Percentiles rank a stretch among this genome's conserved stretches.
These are phyloP conservation scores for Harpagifer antarcticus DNA, from an alignment of 2,797 vertebrate species.

Conservation along the genomic window DNA sequence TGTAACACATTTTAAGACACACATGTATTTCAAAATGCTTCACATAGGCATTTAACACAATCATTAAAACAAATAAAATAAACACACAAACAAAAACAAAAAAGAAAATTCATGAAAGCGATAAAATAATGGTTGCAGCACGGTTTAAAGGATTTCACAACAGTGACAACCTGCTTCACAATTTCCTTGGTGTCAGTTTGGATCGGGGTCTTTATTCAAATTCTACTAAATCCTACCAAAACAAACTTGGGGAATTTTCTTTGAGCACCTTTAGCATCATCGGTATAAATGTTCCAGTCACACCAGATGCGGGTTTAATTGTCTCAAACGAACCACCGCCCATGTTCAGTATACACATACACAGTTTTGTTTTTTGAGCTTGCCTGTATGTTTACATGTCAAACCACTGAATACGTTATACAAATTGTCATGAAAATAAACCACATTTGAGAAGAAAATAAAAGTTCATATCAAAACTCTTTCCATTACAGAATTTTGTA, in stretches of 20 bases:
- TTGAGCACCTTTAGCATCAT: slow-evolving; percentile 52
- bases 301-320: slow-evolving; percentile 52
- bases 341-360: slow-evolving; percentile 40
- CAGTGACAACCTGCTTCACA: slow-evolving; percentile 44
- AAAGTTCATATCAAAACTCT: slow-evolving; percentile 55
- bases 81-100: no score
- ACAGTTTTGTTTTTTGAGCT: slow-evolving; percentile 60
- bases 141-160: no score
- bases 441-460: slow-evolving; percentile 47
- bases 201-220: slow-evolving; percentile 61
- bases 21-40: no score
- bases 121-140: no score
- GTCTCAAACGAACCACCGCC: slow-evolving; percentile 43
- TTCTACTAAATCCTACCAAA: slow-evolving; percentile 77
- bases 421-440: slow-evolving; percentile 58
- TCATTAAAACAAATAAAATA: no score
- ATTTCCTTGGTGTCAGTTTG: slow-evolving; percentile 51
- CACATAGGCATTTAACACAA: no score
- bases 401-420: slow-evolving; percentile 47
- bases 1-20: no score
- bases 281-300: slow-evolving; percentile 28
- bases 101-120: no score
- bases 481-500: slow-evolving; percentile 45
- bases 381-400: slow-evolving; percentile 58
- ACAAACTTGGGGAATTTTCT: slow-evolving; percentile 62